A percentile compares a stretch with the other conserved stretches of the same genome.
These are phyloP conservation scores for Panopea generosa DNA, from an alignment of 2,888 invertebrate species.

Conservation along the genomic window DNA sequence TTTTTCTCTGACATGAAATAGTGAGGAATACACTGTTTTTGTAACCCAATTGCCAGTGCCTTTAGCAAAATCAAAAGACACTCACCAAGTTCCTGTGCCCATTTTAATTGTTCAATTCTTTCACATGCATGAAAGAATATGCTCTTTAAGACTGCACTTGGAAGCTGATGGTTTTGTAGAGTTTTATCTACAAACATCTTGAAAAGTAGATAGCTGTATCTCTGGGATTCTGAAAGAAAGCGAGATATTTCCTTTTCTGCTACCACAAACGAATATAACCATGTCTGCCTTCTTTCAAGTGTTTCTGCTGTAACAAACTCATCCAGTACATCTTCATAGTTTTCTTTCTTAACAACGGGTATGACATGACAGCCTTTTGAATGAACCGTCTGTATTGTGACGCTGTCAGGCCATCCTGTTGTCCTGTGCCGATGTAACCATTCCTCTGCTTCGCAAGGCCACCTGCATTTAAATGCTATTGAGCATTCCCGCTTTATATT, in stretches of 20 bases:
- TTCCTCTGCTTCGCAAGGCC: constrained; percentile 23
- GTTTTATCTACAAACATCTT: constrained; percentile 1
- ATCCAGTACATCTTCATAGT: constrained; percentile 9
- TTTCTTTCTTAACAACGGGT: background rate
- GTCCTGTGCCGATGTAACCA: constrained; percentile 22
- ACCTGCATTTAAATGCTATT: constrained; percentile 27
- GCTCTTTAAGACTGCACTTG: constrained; percentile 20
- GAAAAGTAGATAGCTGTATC: constrained; percentile 24
- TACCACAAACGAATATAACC: constrained; percentile 34
- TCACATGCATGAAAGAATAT: constrained; percentile 50
- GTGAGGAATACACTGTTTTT: constrained; percentile 19
- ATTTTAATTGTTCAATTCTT: constrained; percentile 16
- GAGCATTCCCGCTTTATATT: background rate
- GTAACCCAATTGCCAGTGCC: constrained; percentile 14
- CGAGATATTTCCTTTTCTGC: constrained; percentile 28
- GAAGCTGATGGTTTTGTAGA: constrained; percentile 6
- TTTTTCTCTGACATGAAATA: constrained; percentile 40
- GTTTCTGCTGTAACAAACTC: background rate
- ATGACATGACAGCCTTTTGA: constrained; percentile 32
- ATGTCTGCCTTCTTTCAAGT: background rate
- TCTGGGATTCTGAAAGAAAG: constrained; percentile 23
- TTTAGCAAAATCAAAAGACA: constrained; percentile 32
- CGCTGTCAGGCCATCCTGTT: constrained; percentile 14
- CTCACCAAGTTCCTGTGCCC: constrained; percentile 33
- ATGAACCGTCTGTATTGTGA: constrained; percentile 8